A percentile compares a stretch with the other conserved stretches of the same genome.
Evolutionary conservation across 2,888 invertebrate genomes (phyloP).

Genomic region (Periphyllus acericola): DNA sequence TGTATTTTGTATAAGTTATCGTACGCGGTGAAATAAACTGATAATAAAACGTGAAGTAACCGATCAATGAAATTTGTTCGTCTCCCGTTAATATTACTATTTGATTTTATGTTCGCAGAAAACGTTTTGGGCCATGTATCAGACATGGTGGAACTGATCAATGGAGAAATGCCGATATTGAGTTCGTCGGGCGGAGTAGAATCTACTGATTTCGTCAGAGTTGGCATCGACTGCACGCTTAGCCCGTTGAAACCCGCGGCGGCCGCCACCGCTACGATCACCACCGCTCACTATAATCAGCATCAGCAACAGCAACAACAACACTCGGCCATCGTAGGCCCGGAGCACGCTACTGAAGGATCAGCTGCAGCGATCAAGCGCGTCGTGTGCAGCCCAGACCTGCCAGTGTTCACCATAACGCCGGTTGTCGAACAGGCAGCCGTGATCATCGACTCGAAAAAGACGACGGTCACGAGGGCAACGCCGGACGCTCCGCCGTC

Average conservation of each 20-base stretch:
- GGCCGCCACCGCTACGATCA: slow-evolving; percentile 68
- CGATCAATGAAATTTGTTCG: too few species aligned
- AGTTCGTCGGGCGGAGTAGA: slow-evolving; percentile 64
- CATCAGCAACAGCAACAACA: not conserved
- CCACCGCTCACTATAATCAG: slow-evolving; percentile 33
- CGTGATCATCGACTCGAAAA: slow-evolving; percentile 64
- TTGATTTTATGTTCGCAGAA: slow-evolving; percentile 67
- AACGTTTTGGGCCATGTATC: slow-evolving; percentile 68
- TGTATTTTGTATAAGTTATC: too few species aligned
- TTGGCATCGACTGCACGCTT: slow-evolving; percentile 67
- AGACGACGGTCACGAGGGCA: slow-evolving; percentile 63
- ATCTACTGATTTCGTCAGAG: slow-evolving; percentile 67
- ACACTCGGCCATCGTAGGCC: not conserved
- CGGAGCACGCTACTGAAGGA: slow-evolving; percentile 62
- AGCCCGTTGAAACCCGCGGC: slow-evolving; percentile 68
- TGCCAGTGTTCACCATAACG: slow-evolving; percentile 68
- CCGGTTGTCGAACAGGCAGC: slow-evolving; percentile 64
- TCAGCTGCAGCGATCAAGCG: slow-evolving; percentile 69
- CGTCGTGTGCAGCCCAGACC: slow-evolving; percentile 73
- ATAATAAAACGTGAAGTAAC: too few species aligned
- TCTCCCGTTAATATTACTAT: too few species aligned
- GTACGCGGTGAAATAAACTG: not conserved
- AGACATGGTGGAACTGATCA: slow-evolving; percentile 71
- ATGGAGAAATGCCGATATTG: slow-evolving; percentile 64
- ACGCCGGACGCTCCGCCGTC: slow-evolving; percentile 63